Conservation (phyloP, 2,888 invertebrate genomes). For the Callinectes sapidus region DNA sequence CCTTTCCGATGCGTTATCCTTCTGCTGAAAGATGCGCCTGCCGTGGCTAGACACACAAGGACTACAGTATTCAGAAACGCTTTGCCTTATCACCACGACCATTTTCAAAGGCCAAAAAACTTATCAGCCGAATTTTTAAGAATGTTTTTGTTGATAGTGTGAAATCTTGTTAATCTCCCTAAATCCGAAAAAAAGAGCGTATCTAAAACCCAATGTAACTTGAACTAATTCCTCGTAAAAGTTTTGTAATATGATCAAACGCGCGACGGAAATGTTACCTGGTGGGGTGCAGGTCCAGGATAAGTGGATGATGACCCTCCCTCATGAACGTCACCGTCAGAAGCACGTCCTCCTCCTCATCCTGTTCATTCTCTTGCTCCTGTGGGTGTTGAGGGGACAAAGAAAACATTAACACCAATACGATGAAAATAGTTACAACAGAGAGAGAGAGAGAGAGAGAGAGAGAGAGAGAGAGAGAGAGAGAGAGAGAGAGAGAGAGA, state of each 20-base stretch:
- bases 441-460: slow-evolving; percentile 41
- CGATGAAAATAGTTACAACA: not conserved
- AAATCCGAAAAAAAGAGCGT: not conserved
- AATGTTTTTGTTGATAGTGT: too few relatives aligned
- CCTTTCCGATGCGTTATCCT: not conserved
- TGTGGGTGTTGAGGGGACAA: not conserved
- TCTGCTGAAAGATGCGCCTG: not conserved
- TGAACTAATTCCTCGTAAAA: too few relatives aligned
- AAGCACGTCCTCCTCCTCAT: not conserved
- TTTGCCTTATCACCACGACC: not conserved
- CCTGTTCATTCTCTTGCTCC: not conserved
- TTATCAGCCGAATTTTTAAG: too few relatives aligned
- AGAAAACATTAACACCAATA: too few relatives aligned
- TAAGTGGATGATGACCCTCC: not conserved
- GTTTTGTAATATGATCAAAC: not conserved
- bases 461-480: slow-evolving; percentile 42
- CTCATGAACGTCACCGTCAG: slow-evolving; percentile 8
- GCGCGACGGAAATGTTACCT: not conserved
- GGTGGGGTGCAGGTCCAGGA: slow-evolving; percentile 41
- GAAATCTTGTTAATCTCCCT: too few relatives aligned
- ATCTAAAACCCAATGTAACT: not conserved
- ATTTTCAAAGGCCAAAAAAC: too few relatives aligned
- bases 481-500: slow-evolving; percentile 47
- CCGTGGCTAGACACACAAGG: not conserved
- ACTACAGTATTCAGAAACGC: not conserved